A percentile compares a stretch with the other conserved stretches of the same genome.
Conservation (phyloP, 37 sponge, comb jelly and placozoan species). For the Aplysina aerophoba region DNA sequence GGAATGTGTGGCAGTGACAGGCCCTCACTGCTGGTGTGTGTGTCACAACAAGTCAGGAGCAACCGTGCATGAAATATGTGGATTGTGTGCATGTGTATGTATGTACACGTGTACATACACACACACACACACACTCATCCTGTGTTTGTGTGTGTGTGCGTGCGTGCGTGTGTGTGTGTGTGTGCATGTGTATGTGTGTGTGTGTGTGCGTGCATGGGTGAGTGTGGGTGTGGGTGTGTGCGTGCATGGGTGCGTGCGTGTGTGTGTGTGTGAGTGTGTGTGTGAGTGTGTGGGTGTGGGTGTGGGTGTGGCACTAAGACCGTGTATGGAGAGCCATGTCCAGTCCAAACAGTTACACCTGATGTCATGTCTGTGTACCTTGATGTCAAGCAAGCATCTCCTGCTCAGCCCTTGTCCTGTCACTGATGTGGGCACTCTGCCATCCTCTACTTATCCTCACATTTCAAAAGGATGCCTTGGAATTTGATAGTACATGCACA, state of each 20-base stretch:
- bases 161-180: conserved; percentile 20
- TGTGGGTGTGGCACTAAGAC: neutral
- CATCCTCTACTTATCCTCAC: no score
- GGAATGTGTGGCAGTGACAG: conserved; percentile 9
- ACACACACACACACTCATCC: neutral
- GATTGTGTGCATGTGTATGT: conserved; percentile 9
- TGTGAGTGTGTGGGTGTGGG: conserved; percentile 8
- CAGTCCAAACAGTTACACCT: no score
- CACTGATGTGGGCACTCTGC: no score
- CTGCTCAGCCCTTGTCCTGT: no score
- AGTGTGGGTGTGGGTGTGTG: conserved; percentile 11
- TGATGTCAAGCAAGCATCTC: no score
- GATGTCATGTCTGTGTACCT: no score
- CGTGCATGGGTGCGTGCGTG: neutral
- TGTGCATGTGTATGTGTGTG: conserved; percentile 36
- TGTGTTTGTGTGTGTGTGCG: conserved; percentile 26
- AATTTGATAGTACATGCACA: no score
- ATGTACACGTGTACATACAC: neutral
- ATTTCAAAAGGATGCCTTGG: no score
- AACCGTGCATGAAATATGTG: no score
- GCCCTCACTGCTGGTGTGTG: neutral
- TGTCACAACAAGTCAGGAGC: no score
- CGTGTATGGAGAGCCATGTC: no score
- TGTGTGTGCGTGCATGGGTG: conserved; percentile 38
- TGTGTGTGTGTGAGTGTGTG: conserved; percentile 5